Base-by-base conservation (phyloP, 1,140 invertebrate species). In the Scaptodrosophila lebanonensis region DNA sequence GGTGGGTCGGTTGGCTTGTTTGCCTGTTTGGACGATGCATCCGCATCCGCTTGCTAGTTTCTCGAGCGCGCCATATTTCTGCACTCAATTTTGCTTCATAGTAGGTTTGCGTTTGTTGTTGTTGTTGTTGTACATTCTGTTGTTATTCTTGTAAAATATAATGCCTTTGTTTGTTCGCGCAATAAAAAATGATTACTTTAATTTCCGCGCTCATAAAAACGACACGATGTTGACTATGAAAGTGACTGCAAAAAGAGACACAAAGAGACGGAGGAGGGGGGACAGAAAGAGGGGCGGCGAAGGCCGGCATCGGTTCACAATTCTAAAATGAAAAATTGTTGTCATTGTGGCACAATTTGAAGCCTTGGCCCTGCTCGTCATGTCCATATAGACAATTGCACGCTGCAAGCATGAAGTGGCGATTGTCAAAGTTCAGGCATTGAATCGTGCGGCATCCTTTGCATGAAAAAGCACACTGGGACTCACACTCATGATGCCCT, bases 171-270 rank as follows among this genome's bases (percentile, higher is more conserved):
- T 83, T 82, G 75, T 82, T 79, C 57, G 75, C 69, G 75, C 75
- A 63, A 82, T 82, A 82, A 82, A 82, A 79, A 82, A 82, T 82
- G 57, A 82, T 82, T 82, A 82, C 76, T 82, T 82, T 82, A 75
- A 82, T 82, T 82, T 82, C 76, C 70, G 75, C 52, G 50, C 61
- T 62, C 67, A 79, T 65, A 79, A 66, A 76, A 82, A 70, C 33
- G 65, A 56, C 57, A 50, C n/a, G n/a, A n/a, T n/a, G n/a, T n/a
- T n/a, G n/a, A n/a, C n/a, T n/a, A n/a, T n/a, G n/a, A n/a, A 29
- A 29, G 27, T 29, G 9, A 5, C 9, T 29, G 5, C 9, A 6
- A 9, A 29, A 29, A 29, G 9, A 29, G n/a, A n/a, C n/a, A n/a
- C n/a, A n/a, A n/a, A n/a, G n/a, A n/a, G n/a, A n/a, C n/a, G n/a